A percentile compares a stretch with the other conserved stretches of the same genome.
Evolutionary conservation across 1,140 invertebrate genomes (phyloP).

Genomic region (Drosophila lacteicornis): DNA sequence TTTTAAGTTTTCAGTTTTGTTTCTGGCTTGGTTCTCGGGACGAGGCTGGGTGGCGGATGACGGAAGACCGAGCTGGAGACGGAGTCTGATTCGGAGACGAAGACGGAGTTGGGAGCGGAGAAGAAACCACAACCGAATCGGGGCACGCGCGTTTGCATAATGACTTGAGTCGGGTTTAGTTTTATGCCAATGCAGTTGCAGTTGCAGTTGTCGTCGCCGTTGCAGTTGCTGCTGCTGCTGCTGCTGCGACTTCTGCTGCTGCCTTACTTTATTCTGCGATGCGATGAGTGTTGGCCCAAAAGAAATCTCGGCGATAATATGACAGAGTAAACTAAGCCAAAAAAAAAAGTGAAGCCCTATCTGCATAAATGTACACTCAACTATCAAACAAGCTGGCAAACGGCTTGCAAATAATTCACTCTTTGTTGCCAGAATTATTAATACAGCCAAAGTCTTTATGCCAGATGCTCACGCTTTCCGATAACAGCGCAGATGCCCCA

Average conservation of each 20-base stretch:
- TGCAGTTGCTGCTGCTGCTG: slow-evolving; percentile 22
- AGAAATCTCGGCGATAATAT: slow-evolving; percentile 34
- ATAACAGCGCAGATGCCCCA: slow-evolving; percentile 48
- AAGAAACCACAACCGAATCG: slow-evolving; percentile 79
- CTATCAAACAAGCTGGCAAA: slow-evolving; percentile 42
- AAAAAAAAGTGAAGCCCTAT: slow-evolving; percentile 22
- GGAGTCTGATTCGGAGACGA: slow-evolving; percentile 6
- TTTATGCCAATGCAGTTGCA: slow-evolving; percentile 76
- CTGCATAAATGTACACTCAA: background rate
- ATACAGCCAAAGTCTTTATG: slow-evolving; percentile 16
- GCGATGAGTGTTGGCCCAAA: slow-evolving; percentile 18
- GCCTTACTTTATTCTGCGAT: background rate
- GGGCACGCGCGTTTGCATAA: slow-evolving; percentile 84
- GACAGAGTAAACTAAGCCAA: slow-evolving; percentile 18
- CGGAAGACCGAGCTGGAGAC: background rate
- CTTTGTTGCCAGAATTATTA: slow-evolving; percentile 35
- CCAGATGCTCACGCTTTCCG: slow-evolving; percentile 48
- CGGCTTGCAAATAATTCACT: slow-evolving; percentile 21
- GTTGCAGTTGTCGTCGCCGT: slow-evolving; percentile 44
- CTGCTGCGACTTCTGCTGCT: slow-evolving; percentile 16
- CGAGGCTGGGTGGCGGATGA: slow-evolving; percentile 18
- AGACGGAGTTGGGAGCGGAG: slow-evolving; percentile 26
- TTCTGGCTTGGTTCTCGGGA: slow-evolving; percentile 30
- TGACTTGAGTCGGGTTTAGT: slow-evolving; percentile 79
- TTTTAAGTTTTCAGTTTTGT: slow-evolving; percentile 24